A percentile compares a stretch with the other conserved stretches of the same genome.
Conservation (phyloP, 2,797 vertebrate species). For the Geotrypetes seraphini region DNA sequence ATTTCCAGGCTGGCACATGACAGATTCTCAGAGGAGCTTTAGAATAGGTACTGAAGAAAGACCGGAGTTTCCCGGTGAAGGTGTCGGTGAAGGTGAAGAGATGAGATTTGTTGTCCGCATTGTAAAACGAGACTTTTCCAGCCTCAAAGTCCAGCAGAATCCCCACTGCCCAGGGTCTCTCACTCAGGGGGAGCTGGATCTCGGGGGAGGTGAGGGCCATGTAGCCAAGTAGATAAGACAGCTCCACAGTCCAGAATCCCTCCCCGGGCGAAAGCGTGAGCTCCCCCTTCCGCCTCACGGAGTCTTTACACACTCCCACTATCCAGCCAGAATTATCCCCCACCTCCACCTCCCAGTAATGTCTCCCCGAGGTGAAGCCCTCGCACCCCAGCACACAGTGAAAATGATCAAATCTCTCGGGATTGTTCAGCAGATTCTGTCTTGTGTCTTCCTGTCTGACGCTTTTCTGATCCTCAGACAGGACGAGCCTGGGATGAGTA, state of each 20-base stretch:
- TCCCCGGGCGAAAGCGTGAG: too few species aligned
- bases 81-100: conserved; percentile 6
- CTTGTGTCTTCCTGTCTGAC: too few species aligned
- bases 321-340: conserved; percentile 31
- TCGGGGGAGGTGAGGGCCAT: too few species aligned
- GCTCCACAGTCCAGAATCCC: background rate
- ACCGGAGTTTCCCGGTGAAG: conserved; percentile 18
- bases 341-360: too few species aligned
- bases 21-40: too few species aligned
- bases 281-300: conserved; percentile 30
- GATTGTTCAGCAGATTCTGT: conserved; percentile 20
- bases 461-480: too few species aligned
- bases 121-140: too few species aligned
- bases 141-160: too few species aligned
- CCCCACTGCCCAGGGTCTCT: background rate
- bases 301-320: conserved; percentile 33
- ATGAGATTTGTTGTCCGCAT: conserved; percentile 5
- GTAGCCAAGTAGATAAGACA: too few species aligned
- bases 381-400: conserved; percentile 33
- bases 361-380: conserved; percentile 35
- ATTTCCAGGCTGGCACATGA: too few species aligned
- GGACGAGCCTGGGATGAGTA: too few species aligned
- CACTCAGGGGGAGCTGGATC: background rate
- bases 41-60: conserved; percentile 29
- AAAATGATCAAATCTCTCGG: conserved; percentile 29